Evolutionary conservation across 2,797 vertebrate genomes (phyloP).

Genomic region (Sebastes ruberrimus): DNA sequence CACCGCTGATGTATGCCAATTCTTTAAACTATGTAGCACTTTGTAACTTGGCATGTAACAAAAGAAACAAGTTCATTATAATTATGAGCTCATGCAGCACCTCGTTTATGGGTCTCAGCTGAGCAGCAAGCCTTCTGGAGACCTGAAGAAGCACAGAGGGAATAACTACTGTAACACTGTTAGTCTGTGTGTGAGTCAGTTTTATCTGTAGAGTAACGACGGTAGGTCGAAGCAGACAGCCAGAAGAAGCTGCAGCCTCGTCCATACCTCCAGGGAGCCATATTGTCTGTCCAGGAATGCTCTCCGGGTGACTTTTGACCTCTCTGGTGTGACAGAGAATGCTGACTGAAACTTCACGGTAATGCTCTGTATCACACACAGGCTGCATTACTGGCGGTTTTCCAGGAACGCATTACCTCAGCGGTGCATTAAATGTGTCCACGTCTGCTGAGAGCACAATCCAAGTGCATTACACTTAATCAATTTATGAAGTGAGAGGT

Average conservation of each 20-base stretch:
- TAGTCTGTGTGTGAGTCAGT: neutral
- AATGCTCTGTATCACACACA: slow-evolving; percentile 22
- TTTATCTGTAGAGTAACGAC: slow-evolving; percentile 9
- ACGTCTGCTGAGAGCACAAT: slow-evolving; percentile 1
- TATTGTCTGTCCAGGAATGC: slow-evolving; percentile 69
- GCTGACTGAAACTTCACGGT: slow-evolving; percentile 32
- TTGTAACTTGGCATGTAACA: neutral
- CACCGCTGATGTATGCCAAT: neutral
- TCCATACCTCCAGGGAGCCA: slow-evolving; percentile 63
- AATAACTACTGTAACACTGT: slow-evolving; percentile 5
- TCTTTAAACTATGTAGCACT: neutral
- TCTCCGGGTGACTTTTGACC: slow-evolving; percentile 53
- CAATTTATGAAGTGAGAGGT: slow-evolving; percentile 29
- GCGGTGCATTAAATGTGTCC: slow-evolving; percentile 28
- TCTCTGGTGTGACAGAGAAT: slow-evolving; percentile 36
- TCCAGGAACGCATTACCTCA: slow-evolving; percentile 38
- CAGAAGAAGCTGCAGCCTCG: slow-evolving; percentile 49
- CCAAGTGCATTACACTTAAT: slow-evolving; percentile 10
- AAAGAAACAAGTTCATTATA: slow-evolving; percentile 6
- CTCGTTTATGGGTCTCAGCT: neutral
- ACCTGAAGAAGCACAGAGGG: neutral
- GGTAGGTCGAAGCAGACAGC: slow-evolving; percentile 63
- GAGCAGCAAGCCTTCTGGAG: neutral
- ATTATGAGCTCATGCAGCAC: neutral
- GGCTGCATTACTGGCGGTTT: slow-evolving; percentile 11